Evolutionary conservation across 2,888 invertebrate genomes (phyloP), one percentile per base, ranked within the genome.

Genomic region (Iselma pallidipennis): DNA sequence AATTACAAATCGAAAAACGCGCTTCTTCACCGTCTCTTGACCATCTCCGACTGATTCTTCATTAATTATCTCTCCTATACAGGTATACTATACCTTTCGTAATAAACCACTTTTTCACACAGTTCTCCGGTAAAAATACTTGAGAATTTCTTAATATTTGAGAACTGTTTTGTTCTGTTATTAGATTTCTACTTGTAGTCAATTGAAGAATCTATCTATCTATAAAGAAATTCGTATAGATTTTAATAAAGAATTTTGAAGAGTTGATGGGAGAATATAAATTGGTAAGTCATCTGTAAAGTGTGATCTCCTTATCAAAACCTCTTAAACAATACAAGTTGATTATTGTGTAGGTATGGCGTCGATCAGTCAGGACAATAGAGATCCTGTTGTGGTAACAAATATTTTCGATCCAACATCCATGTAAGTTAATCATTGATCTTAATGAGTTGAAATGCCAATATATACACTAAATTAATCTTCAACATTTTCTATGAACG

Each of bases 371-470:
- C 29, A 29, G 10, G 10, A 29, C 29, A 10, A 31, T 33, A 33
- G 31, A n/a, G 29, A 4, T 33, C 14, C n/a, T 9, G 31, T 33
- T 33, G 54, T 56, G 54, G 57, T 60, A 62, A 59, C 64, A 65
- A 66, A 63, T 59, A 52, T 56, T 52, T 52, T 61, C 68, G 68
- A 37, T 37, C 69, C 69, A 70, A 71, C 67, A 70, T 68, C 67
- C 68, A 72, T 66, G 70, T 67, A 70, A 67, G 69, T 70, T 72
- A 73, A 75, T 75, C 74, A 71, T 66, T 67, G 71, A 75, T 75
- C 73, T 74, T 74, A 76, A 76, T 74, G 76, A 76, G 66, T 68
- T 67, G 71, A 71, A 72, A 73, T 72, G 73, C 74, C 73, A 72
- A 64, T 71, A 71, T 74, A 16, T 71, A n/a, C n/a, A n/a, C n/a